Conservation (phyloP, 2,113 vertebrate genomes). For the Petrocephalus microphthalmus region DNA sequence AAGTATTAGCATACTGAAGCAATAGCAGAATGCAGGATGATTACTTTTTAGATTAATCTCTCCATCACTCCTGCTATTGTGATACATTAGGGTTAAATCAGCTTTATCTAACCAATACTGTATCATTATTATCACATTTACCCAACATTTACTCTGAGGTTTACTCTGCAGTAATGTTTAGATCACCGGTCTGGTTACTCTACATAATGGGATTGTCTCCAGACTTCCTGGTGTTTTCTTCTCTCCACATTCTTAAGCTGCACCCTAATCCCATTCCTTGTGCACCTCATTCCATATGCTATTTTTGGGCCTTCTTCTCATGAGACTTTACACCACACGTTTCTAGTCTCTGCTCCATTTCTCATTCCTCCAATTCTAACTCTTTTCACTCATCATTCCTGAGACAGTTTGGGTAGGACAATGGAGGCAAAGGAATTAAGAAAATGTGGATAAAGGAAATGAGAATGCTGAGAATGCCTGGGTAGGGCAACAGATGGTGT, state of each 20-base stretch:
- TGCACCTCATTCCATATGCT: conserved; percentile 1
- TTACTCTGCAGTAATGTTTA: not conserved
- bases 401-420: not conserved
- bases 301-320: not conserved
- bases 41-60: not conserved
- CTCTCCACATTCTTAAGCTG: not conserved
- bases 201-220: not conserved
- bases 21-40: not conserved
- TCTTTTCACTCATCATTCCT: not conserved
- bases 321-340: not conserved
- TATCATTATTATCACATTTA: not conserved
- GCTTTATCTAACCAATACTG: not conserved
- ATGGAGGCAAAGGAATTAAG: not conserved
- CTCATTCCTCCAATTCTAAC: not conserved
- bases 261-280: not conserved
- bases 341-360: not conserved
- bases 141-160: not conserved
- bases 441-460: not conserved
- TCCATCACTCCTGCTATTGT: not conserved
- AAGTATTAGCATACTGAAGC: not conserved
- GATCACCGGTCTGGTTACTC: not conserved
- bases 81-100: not conserved
- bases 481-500: not conserved
- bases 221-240: not conserved
- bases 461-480: not conserved